These are phyloP conservation scores for Apostichopus californicus DNA, from an alignment of 35 echinoderm and acorn worm genomes.

Conservation along the genomic window DNA sequence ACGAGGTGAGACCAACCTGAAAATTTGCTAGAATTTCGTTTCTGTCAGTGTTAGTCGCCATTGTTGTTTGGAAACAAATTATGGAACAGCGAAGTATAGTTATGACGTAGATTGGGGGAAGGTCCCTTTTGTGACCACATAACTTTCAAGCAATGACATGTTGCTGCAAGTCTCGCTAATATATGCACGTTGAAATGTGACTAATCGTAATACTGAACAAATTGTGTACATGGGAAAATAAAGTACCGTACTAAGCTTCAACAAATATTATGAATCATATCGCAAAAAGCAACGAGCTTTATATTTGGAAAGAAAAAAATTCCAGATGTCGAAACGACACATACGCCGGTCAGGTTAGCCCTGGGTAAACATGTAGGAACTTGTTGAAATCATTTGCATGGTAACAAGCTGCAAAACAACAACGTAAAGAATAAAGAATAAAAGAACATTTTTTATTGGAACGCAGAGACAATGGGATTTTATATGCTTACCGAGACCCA, in stretches of 20 bases:
- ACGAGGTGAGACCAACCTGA: conserved; percentile 68
- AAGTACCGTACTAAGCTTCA: not conserved
- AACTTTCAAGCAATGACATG: conserved; percentile 63
- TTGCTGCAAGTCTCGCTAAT: not conserved
- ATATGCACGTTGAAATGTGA: conserved; percentile 6
- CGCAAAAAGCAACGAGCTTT: not conserved
- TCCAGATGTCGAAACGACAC: conserved; percentile 2
- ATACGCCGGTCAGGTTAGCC: not conserved
- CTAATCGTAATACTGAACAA: not conserved
- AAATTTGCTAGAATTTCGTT: conserved; percentile 95
- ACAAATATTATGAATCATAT: not conserved
- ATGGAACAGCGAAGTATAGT: conserved; percentile 6
- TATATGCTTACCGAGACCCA: too few relatives aligned
- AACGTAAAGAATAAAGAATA: not conserved
- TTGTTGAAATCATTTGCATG: not conserved
- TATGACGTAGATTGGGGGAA: not conserved
- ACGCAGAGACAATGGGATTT: too few relatives aligned
- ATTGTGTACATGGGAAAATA: not conserved
- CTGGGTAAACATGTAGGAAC: not conserved
- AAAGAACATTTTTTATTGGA: not conserved
- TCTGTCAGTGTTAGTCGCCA: conserved; percentile 99
- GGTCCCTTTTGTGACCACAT: not conserved
- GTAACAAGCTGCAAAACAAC: not conserved
- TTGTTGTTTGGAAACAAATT: conserved; percentile 75
- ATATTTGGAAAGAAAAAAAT: not conserved